Evolutionary conservation across 2,797 vertebrate genomes (phyloP).

Genomic region (Setipinna tenuifilis): DNA sequence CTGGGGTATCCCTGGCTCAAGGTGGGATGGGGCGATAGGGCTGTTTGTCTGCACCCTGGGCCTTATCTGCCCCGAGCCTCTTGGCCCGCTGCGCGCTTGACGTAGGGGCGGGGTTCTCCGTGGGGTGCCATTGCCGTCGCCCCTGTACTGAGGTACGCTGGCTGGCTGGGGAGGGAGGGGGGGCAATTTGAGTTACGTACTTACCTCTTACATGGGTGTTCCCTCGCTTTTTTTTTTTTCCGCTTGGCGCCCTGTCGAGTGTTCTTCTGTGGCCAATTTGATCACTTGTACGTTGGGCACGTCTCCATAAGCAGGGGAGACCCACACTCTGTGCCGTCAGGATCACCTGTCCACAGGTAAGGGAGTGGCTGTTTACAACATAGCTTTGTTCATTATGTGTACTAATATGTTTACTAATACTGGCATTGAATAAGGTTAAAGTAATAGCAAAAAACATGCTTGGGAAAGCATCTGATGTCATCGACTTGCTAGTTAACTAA

Average conservation of each 20-base stretch:
- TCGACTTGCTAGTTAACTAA: neutral
- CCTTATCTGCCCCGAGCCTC: constrained; percentile 67
- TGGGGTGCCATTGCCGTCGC: constrained; percentile 47
- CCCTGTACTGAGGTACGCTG: constrained; percentile 51
- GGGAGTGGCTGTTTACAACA: constrained; percentile 51
- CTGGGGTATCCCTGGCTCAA: constrained; percentile 77
- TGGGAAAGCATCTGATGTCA: neutral
- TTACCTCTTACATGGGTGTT: constrained; percentile 69
- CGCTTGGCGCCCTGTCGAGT: constrained; percentile 33
- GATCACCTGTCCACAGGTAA: constrained; percentile 77
- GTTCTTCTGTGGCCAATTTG: constrained; percentile 36
- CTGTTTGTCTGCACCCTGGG: constrained; percentile 56
- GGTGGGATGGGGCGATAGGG: constrained; percentile 73
- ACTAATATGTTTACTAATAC: neutral
- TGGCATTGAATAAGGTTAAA: neutral
- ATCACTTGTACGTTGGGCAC: constrained; percentile 58
- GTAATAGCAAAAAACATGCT: neutral
- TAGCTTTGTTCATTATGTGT: neutral
- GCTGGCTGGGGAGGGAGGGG: too few species aligned
- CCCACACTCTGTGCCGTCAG: constrained; percentile 63
- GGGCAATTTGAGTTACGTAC: neutral
- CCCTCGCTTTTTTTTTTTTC: constrained; percentile 47
- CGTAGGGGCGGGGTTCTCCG: constrained; percentile 27
- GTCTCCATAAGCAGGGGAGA: constrained; percentile 48
- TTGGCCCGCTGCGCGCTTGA: constrained; percentile 40